Evolutionary conservation across 2,113 vertebrate species (phyloP).

Genomic region (Ptychochromis oligacanthus): DNA sequence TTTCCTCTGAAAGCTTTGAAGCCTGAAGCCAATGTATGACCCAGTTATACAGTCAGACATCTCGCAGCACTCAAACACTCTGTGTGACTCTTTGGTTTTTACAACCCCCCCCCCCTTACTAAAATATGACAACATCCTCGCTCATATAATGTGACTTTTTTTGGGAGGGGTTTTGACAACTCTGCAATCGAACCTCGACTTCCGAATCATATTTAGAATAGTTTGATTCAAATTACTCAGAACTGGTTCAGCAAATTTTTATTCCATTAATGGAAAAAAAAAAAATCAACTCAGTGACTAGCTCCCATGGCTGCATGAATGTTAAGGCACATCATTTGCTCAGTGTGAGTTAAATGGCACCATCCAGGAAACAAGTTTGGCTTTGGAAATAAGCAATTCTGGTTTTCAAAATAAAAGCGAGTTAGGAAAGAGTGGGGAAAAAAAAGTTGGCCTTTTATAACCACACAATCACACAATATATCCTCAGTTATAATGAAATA

Average conservation of each 20-base stretch:
- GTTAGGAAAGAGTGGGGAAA: accelerated
- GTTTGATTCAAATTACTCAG: neutral
- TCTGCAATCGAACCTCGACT: neutral
- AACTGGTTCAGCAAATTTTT: accelerated
- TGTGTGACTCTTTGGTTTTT: neutral
- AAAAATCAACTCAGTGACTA: accelerated
- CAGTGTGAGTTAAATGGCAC: accelerated
- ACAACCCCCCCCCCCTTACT: neutral
- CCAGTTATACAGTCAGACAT: constrained; percentile 42
- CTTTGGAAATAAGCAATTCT: accelerated
- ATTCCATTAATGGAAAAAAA: too few relatives aligned
- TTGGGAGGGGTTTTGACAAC: too few relatives aligned
- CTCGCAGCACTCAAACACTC: constrained; percentile 24
- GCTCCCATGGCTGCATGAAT: neutral
- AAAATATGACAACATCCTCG: neutral
- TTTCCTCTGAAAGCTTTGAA: constrained; percentile 55
- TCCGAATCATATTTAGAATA: neutral
- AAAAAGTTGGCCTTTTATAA: accelerated
- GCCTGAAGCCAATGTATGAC: constrained; percentile 49
- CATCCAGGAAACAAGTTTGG: neutral
- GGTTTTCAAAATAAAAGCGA: neutral
- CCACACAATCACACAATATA: accelerated
- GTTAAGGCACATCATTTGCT: accelerated
- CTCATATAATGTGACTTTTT: neutral
- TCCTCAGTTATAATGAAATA: accelerated